Evolutionary conservation across 2,797 vertebrate species (phyloP).

Genomic region (Urocyon cinereoargenteus): DNA sequence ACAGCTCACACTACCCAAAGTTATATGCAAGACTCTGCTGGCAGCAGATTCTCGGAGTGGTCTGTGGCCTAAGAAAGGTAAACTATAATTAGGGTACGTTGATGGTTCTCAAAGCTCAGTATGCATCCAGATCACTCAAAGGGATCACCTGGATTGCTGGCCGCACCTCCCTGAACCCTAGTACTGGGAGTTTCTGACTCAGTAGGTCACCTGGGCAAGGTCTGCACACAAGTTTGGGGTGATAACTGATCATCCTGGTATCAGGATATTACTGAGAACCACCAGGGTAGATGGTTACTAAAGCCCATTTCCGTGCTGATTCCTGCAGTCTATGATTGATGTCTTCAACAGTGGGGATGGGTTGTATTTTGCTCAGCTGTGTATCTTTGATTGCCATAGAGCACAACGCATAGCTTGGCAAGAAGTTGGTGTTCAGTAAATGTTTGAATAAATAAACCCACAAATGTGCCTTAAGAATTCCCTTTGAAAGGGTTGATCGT

Average conservation of each 20-base stretch:
- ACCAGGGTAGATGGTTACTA: neutral
- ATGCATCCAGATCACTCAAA: neutral
- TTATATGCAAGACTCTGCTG: neutral
- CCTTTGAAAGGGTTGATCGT: neutral
- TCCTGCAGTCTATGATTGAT: neutral
- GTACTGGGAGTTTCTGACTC: neutral
- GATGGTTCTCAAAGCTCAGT: neutral
- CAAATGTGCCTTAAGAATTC: neutral
- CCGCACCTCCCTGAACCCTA: accelerated
- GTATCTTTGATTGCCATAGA: neutral
- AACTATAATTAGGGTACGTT: neutral
- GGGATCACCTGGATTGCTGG: neutral
- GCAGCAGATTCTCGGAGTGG: neutral
- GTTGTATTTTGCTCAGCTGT: neutral
- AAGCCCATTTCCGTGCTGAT: neutral
- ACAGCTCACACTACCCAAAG: neutral
- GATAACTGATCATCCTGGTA: neutral
- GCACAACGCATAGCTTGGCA: neutral
- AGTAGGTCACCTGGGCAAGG: accelerated
- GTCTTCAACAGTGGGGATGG: neutral
- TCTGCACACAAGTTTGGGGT: neutral
- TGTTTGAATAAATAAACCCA: neutral
- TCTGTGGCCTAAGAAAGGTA: neutral
- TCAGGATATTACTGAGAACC: neutral
- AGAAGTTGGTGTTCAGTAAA: neutral